Base-by-base conservation (phyloP, 1,140 invertebrate species). In the Tigriopus japonicus region DNA sequence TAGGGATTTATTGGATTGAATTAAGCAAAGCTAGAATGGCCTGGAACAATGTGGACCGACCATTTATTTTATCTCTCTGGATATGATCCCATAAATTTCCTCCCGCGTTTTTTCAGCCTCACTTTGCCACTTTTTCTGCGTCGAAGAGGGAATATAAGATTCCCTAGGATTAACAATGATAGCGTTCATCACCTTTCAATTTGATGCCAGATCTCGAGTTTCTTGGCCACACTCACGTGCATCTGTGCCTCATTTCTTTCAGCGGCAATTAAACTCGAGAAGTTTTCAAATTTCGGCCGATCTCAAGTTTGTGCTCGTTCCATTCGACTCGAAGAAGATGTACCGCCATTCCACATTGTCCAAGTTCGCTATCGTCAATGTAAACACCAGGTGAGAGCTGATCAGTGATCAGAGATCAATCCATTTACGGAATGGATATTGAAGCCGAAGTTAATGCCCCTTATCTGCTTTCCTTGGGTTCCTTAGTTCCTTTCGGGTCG, bases 221-320 rank as follows among this genome's bases (percentile, higher is more conserved):
- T 49, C n/a, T 15, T 21, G 45, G 45, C 45, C 21, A 21, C 15
- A 60, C 49, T 35, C 28, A 35, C 28, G 40, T 49, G 19, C n/a
- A 14, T 9, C 28, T 63, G 24, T 64, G n/a, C 60, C 62, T 64
- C 61, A 9, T 69, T 70, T 60, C 7, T 54, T 52, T 19, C 74
- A 85, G 83, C 78, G 82, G 67, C 81, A 82, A 72, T 72, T 85
- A 59, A 82, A 86, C 68, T 82, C 84, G 1, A 77, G 81, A 45
- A 78, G 81, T 67, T 87, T 80, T 71, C 75, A 78, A 60, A 78
- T 86, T 52, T 85, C 84, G 17, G 77, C 77, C n/a, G 84, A 87
- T 69, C 71, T 82, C 62, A 81, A 81, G 67, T 86, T 79, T 67
- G 80, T 86, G 2, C 72, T 87, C 10, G 73, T 86, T 1, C 78